Base-by-base conservation (phyloP, 2,888 invertebrate species). In the Scaptomyza caliginosa region DNA sequence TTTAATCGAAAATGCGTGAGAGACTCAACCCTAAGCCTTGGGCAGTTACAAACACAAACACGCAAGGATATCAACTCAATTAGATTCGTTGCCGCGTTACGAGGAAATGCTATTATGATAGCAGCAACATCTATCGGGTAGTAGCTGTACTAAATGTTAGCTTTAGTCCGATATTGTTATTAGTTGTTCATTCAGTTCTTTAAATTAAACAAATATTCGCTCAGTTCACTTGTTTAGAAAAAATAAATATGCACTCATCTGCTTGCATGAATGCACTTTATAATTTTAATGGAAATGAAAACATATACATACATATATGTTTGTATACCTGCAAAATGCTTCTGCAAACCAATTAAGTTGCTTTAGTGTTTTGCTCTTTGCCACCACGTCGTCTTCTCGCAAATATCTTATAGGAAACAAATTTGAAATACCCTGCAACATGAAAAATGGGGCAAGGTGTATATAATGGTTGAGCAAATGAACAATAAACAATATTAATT, bases 1-100 rank as follows among this genome's bases (percentile, higher is more conserved):
- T 86, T 81, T 81, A 84, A 81, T 81, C 84, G 84, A 81, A 80
- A 69, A 60, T 84, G 63, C 86, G 84, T 81, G 84, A 74, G 67
- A 51, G 64, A 6, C 56, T 45, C 28, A 17, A 17, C 34, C n/a
- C 42, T 19, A 50, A 46, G 42, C 49, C 50, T 24, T 1, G 4
- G 21, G 32, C 64, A 23, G 24, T 26, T 23, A n/a, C 40, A n/a
- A 19, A 17, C 8, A 5, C 24, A 26, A 13, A 10, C 10, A 28
- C 11, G n/a, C 8, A 43, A 21, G 24, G 5, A 48, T 4, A 32
- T 40, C 17, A 32, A 34, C 40, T 49, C 23, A 42, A 23, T 28
- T 42, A 34, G 32, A 49, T 42, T 42, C 23, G 11, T 0, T 4
- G 17, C 7, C 21, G 7, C 23, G 63, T 7, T 42, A 69, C 67